Base-by-base conservation (phyloP, 2,888 invertebrate genomes). In the Hofmannophila pseudospretella region DNA sequence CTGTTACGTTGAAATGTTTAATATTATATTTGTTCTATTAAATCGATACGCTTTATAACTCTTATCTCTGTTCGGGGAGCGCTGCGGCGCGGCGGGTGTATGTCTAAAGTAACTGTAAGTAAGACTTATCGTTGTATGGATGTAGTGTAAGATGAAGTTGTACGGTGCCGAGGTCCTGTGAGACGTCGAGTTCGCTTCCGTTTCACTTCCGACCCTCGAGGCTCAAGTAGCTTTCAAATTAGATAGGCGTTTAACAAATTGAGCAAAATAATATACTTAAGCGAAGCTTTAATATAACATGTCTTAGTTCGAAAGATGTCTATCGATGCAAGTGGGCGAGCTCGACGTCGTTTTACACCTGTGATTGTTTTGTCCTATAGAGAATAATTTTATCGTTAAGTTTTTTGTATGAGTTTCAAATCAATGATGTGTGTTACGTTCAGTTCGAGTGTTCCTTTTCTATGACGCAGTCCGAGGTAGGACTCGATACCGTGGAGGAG, bases 241-340 rank as follows among this genome's bases (percentile, higher is more conserved):
- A 85, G 85, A 85, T 85, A 85, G 85, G 81, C 76, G 74, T 78
- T 77, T 82, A 84, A 84, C 78, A 81, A 85, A 85, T 85, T 85
- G 75, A 75, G 75, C 76, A 69, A 56, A 69, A n/a, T n/a, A 52
- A 49, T 73, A 67, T 58, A 68, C 67, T 60, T 76, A 74, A 76
- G 76, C 72, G 68, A 78, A 77, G 84, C 84, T 82, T 81, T 79
- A 80, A 82, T 70, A 67, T 73, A 64, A 65, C 73, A 60, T 57
- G 69, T 64, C 60, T 68, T 68, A 70, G 70, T 67, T 66, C 52
- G 67, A 58, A 58, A 48, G 49, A 49, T 57, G 55, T 49, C 44
- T 46, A 41, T 51, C 51, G 52, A 51, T 46, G 53, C 49, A 48
- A 43, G 53, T 47, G 58, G 57, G 49, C 58, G 68, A 62, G 67